Evolutionary conservation across 2,797 vertebrate species (phyloP).

Genomic region (Artibeus jamaicensis): DNA sequence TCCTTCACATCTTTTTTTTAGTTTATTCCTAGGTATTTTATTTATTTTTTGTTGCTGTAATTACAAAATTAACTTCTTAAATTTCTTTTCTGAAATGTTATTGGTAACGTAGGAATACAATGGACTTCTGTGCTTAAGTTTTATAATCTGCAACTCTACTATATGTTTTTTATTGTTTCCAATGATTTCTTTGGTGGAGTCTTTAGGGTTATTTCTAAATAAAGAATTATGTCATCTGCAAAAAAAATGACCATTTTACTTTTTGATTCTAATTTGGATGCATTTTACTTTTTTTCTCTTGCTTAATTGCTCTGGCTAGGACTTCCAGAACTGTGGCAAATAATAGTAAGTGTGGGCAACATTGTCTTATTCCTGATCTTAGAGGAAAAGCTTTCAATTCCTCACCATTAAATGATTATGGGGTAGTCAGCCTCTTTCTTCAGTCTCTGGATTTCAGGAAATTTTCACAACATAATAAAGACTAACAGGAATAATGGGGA

Average conservation of each 20-base stretch:
- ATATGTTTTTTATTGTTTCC: background rate
- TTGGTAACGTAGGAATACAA: background rate
- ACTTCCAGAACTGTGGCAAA: too few relatives aligned
- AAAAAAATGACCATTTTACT: background rate
- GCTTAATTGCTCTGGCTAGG: background rate
- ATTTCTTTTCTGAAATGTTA: background rate
- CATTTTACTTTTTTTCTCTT: background rate
- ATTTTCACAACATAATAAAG: background rate
- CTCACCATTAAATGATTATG: background rate
- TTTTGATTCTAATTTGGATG: background rate
- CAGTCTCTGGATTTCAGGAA: background rate
- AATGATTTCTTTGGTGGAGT: background rate
- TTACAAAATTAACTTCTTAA: background rate
- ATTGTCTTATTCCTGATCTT: background rate
- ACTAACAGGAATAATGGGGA: background rate
- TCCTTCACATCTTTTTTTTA: background rate
- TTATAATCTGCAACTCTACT: background rate
- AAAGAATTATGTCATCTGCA: background rate
- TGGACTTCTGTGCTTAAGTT: background rate
- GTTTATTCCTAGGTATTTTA: background rate
- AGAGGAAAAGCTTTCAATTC: background rate
- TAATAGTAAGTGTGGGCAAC: background rate
- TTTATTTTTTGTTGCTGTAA: background rate
- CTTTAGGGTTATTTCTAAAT: background rate
- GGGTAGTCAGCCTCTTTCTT: background rate